Percentiles rank a stretch among this genome's conserved stretches.
Evolutionary conservation across 2,888 invertebrate genomes (phyloP).

Genomic region (Phymatocera aterrima): DNA sequence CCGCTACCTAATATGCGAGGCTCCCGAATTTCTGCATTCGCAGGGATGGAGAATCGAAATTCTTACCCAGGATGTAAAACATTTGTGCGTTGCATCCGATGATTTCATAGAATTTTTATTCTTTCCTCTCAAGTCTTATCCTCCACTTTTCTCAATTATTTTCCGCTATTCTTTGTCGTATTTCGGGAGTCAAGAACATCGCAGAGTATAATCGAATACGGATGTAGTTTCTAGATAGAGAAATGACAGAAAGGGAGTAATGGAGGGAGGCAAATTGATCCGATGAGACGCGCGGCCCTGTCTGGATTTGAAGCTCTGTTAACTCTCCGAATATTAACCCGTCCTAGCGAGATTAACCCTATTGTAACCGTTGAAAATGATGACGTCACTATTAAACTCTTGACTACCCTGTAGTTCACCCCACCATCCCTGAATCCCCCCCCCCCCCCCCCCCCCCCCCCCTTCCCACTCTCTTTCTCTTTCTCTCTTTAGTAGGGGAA

Average conservation of each 20-base stretch:
- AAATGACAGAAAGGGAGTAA: background rate
- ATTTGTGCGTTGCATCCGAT: no score
- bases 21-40: conserved; percentile 71
- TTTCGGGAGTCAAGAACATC: no score
- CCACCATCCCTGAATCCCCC: background rate
- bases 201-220: no score
- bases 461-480: background rate
- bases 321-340: conserved; percentile 74
- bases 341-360: conserved; percentile 73
- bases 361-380: conserved; percentile 73
- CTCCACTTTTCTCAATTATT: no score
- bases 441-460: background rate
- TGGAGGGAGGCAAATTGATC: background rate
- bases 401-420: conserved; percentile 62
- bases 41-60: no score
- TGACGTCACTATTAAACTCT: conserved; percentile 74
- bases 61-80: no score
- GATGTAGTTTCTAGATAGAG: background rate
- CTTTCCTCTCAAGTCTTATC: no score
- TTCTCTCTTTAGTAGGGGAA: conserved; percentile 63
- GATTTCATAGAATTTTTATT: no score
- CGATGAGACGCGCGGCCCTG: conserved; percentile 55
- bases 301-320: conserved; percentile 73
- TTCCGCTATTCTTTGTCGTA: no score
- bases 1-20: conserved; percentile 74